Percentiles rank a stretch among this genome's conserved stretches.
Conservation (phyloP, 2,888 invertebrate species). For the Trilocha varians region DNA sequence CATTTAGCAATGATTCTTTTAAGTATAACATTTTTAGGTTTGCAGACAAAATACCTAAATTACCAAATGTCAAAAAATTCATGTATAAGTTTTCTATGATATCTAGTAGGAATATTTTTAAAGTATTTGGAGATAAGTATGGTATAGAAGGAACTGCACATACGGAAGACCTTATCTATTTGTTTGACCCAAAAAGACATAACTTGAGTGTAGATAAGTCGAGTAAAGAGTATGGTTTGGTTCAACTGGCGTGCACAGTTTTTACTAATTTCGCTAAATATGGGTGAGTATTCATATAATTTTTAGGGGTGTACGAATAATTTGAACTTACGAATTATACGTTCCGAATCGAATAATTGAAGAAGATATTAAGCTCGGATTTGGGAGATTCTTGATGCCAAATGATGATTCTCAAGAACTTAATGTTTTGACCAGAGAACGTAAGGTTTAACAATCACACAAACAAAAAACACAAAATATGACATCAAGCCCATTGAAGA, state of each 20-base stretch:
- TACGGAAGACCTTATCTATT: conserved; percentile 41
- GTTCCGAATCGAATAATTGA: too few species aligned
- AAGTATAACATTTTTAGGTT: conserved; percentile 20
- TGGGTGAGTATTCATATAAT: conserved; percentile 29
- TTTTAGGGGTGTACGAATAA: too few species aligned
- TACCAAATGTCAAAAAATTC: conserved; percentile 9
- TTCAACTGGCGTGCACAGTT: conserved; percentile 31
- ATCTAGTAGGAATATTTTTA: conserved; percentile 34
- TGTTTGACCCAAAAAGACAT: conserved; percentile 30
- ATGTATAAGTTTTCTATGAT: conserved; percentile 33
- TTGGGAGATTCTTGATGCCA: too few species aligned
- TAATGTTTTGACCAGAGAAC: too few species aligned
- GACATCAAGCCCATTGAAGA: too few species aligned
- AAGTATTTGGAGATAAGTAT: conserved; percentile 23
- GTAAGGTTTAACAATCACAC: too few species aligned
- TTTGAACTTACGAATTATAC: too few species aligned
- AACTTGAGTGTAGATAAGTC: conserved; percentile 27
- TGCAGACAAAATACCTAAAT: conserved; percentile 10
- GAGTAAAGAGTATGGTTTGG: conserved; percentile 28
- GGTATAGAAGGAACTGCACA: conserved; percentile 35
- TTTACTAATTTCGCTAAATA: conserved; percentile 49
- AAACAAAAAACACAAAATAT: too few species aligned
- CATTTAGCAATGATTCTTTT: conserved; percentile 22
- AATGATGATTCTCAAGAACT: too few species aligned
- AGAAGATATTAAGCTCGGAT: too few species aligned